Evolutionary conservation across 2,888 invertebrate genomes (phyloP).

Genomic region (Rhagophthalmus giganteus): DNA sequence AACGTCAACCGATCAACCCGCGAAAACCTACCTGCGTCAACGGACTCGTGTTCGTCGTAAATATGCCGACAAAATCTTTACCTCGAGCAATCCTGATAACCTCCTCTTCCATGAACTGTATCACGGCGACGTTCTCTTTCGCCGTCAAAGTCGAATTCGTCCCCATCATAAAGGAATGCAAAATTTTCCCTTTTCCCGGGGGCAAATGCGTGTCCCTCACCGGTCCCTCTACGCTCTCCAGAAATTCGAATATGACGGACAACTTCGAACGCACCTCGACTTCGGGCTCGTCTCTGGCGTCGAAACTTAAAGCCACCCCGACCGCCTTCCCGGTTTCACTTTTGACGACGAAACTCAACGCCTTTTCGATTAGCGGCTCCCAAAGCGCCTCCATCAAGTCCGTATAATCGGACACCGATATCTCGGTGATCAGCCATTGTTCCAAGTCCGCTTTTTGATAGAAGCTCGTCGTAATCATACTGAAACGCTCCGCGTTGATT

Average conservation of each 20-base stretch:
- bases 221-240: conserved; percentile 76
- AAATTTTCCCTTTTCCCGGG: conserved; percentile 67
- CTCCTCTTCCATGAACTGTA: conserved; percentile 77
- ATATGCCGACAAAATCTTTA: conserved; percentile 71
- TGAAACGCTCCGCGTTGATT: too few species aligned
- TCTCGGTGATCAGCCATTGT: conserved; percentile 72
- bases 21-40: conserved; percentile 72
- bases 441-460: conserved; percentile 85
- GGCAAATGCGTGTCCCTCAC: conserved; percentile 67
- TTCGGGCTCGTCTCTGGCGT: conserved; percentile 79
- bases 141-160: conserved; percentile 67
- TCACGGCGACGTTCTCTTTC: conserved; percentile 77
- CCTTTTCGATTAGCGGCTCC: conserved; percentile 68
- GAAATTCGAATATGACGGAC: conserved; percentile 73
- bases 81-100: conserved; percentile 68
- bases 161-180: conserved; percentile 89
- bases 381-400: conserved; percentile 71
- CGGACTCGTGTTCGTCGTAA: conserved; percentile 86
- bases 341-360: conserved; percentile 71
- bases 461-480: conserved; percentile 84
- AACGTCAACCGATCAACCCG: neutral
- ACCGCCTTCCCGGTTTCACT: conserved; percentile 61
- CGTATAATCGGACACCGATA: conserved; percentile 69
- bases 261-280: conserved; percentile 70
- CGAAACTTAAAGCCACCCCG: conserved; percentile 79